Base-by-base conservation (phyloP, 53 echinoderm and acorn worm genomes). In the Paelopatides confundens region DNA sequence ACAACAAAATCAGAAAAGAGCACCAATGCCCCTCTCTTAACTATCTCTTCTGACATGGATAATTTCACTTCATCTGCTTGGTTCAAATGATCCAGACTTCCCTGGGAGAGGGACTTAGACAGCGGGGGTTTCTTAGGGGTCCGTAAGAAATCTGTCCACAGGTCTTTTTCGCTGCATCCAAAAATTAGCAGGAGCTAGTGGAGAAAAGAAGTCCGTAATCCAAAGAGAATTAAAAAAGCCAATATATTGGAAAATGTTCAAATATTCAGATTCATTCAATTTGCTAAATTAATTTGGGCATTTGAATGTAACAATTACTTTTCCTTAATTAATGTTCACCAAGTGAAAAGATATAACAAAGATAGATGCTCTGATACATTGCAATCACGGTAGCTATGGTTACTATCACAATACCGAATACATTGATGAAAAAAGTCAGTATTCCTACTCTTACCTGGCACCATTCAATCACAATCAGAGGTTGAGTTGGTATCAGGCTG, bases 1-100 rank as follows among this genome's bases (percentile, higher is more conserved):
- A 99, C 99, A 94, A 99, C 99, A 85, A 89, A 96, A 69, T 99
- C 99, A 82, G 96, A 94, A 88, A 93, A 99, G 48, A 99, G 93
- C 4, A 99, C 91, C 65, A 99, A 74, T 6, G 91, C 99, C 36
- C 96, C 99, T 88, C 89, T 94, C 32, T 91, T 90, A 66, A 94
- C 92, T 39, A 99, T 91, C 82, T 99, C 95, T 78, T 94, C 91
- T 11, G 91, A 65, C 31, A 51, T 88, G 86, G 85, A 62, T 4
- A 92, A 69, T 62, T 89, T 85, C 1, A 82, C 74, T 36, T 84
- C 85, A 18, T 86, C 62, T 21, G 38, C 43, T 31, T 71, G 87
- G 35, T 98, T 96, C 48, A 93, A 76, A 68, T 92, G 70, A 62
- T 95, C 95, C 38, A 99, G 87, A 38, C 96, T 95, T 14, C 95